Evolutionary conservation across 2,888 invertebrate genomes (phyloP).

Genomic region (Microplitis manilae): DNA sequence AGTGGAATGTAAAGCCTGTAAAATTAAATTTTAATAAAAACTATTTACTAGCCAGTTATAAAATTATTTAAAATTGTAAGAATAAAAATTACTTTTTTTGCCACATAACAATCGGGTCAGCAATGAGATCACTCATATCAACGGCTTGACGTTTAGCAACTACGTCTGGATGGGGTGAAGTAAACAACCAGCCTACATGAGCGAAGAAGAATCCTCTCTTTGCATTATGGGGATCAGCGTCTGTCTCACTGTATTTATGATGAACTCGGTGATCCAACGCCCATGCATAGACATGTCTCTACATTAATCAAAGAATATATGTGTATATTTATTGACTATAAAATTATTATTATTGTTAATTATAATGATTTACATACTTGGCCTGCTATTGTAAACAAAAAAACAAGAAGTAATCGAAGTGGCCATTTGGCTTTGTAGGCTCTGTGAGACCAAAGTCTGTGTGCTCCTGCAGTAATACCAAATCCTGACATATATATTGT

Average conservation of each 20-base stretch:
- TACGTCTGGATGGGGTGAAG: conserved; percentile 87
- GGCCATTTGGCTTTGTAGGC: conserved; percentile 84
- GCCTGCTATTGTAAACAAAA: conserved; percentile 85
- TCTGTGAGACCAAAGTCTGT: conserved; percentile 86
- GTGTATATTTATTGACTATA: background rate
- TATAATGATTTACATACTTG: conserved; percentile 75
- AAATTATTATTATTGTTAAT: background rate
- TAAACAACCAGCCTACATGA: conserved; percentile 93
- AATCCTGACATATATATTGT: conserved; percentile 83
- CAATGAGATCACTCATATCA: conserved; percentile 81
- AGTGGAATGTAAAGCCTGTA: conserved; percentile 81
- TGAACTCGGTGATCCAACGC: conserved; percentile 90
- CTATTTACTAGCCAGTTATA: no score
- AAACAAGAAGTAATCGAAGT: conserved; percentile 78
- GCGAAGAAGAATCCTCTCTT: conserved; percentile 91
- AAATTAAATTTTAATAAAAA: background rate
- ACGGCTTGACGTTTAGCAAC: conserved; percentile 79
- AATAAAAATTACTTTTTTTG: conserved; percentile 76
- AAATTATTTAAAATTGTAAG: background rate
- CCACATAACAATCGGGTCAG: conserved; percentile 83
- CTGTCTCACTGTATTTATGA: conserved; percentile 90
- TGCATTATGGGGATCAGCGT: conserved; percentile 88
- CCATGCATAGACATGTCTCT: conserved; percentile 90
- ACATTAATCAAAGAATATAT: conserved; percentile 2
- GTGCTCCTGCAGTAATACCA: conserved; percentile 87